phyloP scores from a whole-genome alignment of 2,797 vertebrate genomes.

The Nyctibius grandis region DNA sequence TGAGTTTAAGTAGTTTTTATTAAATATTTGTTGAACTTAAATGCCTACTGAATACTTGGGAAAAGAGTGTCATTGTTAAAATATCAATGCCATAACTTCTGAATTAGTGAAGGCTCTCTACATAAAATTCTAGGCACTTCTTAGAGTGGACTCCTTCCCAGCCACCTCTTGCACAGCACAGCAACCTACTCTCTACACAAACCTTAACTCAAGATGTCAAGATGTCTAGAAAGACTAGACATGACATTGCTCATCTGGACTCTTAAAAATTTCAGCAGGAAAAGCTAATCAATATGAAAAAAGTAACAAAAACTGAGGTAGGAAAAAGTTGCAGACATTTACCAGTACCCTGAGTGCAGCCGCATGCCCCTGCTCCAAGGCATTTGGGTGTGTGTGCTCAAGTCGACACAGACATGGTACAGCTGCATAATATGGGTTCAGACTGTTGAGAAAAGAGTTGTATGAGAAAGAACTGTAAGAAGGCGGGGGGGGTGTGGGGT shows the following conservation, averaged over 20 bases:
- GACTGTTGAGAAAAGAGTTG: neutral
- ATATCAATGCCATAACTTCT: neutral
- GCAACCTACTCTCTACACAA: neutral
- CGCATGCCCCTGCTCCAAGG: neutral
- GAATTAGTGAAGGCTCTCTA: neutral
- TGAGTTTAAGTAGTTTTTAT: neutral
- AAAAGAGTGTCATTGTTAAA: neutral
- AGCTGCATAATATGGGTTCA: neutral
- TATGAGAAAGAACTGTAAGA: neutral
- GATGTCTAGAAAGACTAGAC: neutral
- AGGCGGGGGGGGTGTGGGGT: neutral
- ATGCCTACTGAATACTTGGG: neutral
- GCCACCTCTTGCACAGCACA: neutral
- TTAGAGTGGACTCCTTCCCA: neutral
- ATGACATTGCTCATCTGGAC: neutral
- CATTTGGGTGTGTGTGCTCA: neutral
- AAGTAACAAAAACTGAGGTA: neutral
- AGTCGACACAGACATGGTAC: accelerated
- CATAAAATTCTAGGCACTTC: neutral
- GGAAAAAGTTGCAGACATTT: neutral
- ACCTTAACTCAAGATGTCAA: neutral
- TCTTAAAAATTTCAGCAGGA: neutral
- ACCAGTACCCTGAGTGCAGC: neutral
- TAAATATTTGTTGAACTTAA: neutral
- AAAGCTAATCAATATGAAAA: neutral